Evolutionary conservation across 1,140 invertebrate genomes (phyloP), one percentile per base, ranked within the genome.

Genomic region (Drosophila prosaltans): DNA sequence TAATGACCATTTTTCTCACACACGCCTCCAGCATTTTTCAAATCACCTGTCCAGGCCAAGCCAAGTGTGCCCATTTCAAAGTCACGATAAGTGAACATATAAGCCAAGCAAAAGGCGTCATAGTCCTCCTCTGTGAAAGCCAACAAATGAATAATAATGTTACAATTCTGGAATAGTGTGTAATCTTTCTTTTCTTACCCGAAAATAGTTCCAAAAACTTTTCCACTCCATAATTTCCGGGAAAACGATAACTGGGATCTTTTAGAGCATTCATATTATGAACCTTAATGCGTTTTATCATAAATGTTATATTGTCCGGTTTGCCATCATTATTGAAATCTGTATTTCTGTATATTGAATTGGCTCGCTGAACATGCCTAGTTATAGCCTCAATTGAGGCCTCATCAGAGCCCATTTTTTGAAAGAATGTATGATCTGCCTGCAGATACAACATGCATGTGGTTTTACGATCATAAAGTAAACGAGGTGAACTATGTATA

Each of bases 31-130:
- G 97, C 97, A 92, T 98, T 98, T 86, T 98, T 98, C 11, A 98
- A 93, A 93, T 98, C 97, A 0, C 97, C 97, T 0, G 97, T 98
- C 99, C 99, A 99, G 2, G 99, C 98, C 40, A 99, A 93, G 6
- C 99, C 99, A 61, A 99, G 93, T 1, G 99, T 99, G 54, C 99
- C 99, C 94, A 99, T 98, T 92, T 98, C 98, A 92, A 99, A 99
- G 92, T 99, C 98, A 43, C 99, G 94, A 93, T 99, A 99, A 2
- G 99, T 99, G 92, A 99, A 99, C 96, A 99, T 98, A 92, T 99
- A 99, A 43, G 99, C 98, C 85, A 99, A 94, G 91, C 99, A 99
- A 93, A 99, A 99, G 11, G 97, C 97, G 92, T 99, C 97, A 92
- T 99, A 99, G 92, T 99, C 97, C 92, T 98, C 97, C 94, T 99